A percentile compares a stretch with the other conserved stretches of the same genome.
These are phyloP conservation scores for Trinorchestia longiramus DNA, from an alignment of 1,140 invertebrate genomes.

Conservation along the genomic window DNA sequence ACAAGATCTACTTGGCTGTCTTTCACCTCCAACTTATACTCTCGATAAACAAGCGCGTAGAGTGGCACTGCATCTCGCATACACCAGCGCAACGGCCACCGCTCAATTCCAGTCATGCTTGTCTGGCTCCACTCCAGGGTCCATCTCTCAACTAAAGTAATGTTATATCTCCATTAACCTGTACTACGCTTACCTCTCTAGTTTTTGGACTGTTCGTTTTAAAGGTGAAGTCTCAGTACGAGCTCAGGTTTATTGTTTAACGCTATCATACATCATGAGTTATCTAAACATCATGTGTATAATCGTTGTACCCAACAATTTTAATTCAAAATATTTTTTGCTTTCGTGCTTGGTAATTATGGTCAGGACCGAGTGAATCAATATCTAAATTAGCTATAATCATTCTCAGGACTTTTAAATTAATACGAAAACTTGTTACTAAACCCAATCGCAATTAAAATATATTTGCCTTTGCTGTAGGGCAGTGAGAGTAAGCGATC, in stretches of 20 bases:
- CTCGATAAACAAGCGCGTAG: constrained; percentile 6
- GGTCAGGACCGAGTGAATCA: too few species aligned
- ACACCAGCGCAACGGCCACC: neutral
- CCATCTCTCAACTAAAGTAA: neutral
- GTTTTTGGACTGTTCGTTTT: neutral
- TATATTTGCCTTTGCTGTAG: neutral
- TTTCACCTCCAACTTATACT: neutral
- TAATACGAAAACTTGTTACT: neutral
- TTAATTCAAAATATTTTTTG: too few species aligned
- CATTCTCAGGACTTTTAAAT: neutral
- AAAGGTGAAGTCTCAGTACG: neutral
- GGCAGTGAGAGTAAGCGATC: neutral
- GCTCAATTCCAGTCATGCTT: neutral
- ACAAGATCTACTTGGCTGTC: neutral
- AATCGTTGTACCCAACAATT: too few species aligned
- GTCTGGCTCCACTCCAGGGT: neutral
- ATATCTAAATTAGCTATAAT: too few species aligned
- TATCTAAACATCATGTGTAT: too few species aligned
- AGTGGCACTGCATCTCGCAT: neutral
- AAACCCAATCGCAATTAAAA: neutral
- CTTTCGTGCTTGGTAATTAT: too few species aligned
- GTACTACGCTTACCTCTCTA: neutral
- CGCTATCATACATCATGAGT: too few species aligned
- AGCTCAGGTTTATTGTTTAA: neutral
- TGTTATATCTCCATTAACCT: neutral